Conservation (phyloP, 1,140 invertebrate genomes). For the Spodoptera frugiperda region DNA sequence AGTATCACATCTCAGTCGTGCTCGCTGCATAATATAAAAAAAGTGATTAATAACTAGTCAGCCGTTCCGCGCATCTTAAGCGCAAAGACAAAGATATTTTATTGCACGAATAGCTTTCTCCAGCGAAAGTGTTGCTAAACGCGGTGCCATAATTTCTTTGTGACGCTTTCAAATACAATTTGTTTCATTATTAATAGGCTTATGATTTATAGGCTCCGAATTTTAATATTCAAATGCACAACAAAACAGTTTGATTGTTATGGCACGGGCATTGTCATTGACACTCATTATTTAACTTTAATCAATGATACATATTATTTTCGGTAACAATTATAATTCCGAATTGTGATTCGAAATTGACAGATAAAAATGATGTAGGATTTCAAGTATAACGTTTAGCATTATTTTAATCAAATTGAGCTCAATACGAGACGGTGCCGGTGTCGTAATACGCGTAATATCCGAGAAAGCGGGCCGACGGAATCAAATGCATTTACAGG, state of each 20-base stretch:
- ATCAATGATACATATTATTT: too few species aligned
- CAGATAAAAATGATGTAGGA: too few species aligned
- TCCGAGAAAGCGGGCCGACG: constrained; percentile 45
- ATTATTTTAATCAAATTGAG: neutral
- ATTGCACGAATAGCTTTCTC: constrained; percentile 82
- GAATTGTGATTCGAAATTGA: too few species aligned
- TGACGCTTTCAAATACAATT: constrained; percentile 75
- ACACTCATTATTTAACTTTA: too few species aligned
- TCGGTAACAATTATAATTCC: too few species aligned
- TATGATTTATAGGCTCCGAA: constrained; percentile 3
- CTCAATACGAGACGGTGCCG: constrained; percentile 12
- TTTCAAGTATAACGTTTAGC: too few species aligned
- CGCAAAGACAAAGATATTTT: constrained; percentile 78
- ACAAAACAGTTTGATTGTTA: neutral
- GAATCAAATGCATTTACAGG: constrained; percentile 40
- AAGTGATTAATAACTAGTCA: constrained; percentile 59
- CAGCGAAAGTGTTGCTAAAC: constrained; percentile 82
- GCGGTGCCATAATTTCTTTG: constrained; percentile 66
- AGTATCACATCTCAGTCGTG: constrained; percentile 9
- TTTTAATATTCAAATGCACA: neutral
- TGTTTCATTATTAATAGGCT: constrained; percentile 46
- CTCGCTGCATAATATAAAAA: constrained; percentile 41
- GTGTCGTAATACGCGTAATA: constrained; percentile 38
- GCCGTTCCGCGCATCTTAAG: constrained; percentile 56
- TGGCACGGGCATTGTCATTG: neutral